These are phyloP conservation scores for Myocastor coypus DNA, from an alignment of 2,113 vertebrate species.

Conservation along the genomic window DNA sequence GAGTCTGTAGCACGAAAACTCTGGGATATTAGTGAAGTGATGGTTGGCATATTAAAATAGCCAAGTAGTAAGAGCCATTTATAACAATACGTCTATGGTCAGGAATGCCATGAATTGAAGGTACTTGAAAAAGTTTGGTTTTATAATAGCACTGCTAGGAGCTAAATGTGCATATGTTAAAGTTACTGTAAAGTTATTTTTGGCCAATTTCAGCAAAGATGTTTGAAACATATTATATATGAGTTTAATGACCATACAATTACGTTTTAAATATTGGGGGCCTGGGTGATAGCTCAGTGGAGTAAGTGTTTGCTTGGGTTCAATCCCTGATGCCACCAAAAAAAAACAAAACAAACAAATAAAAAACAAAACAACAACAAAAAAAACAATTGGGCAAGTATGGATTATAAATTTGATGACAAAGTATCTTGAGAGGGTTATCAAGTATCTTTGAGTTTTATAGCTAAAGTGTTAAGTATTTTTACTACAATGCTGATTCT, in stretches of 20 bases:
- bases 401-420: not conserved
- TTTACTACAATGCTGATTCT: not conserved
- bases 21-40: slow-evolving; percentile 95
- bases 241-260: not conserved
- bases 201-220: slow-evolving; percentile 19
- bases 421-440: slow-evolving; percentile 26
- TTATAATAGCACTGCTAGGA: not conserved
- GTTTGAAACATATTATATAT: not conserved
- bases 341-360: not conserved
- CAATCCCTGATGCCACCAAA: no score
- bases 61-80: not conserved
- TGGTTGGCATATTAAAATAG: slow-evolving; percentile 93
- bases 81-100: not conserved
- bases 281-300: no score
- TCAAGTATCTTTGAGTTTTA: slow-evolving; percentile 31
- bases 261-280: slow-evolving; percentile 21
- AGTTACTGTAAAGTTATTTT: not conserved
- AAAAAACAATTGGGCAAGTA: slow-evolving; percentile 36
- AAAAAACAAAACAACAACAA: not conserved
- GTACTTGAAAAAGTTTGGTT: slow-evolving; percentile 32
- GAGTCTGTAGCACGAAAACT: slow-evolving; percentile 91
- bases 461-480: slow-evolving; percentile 13
- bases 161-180: not conserved
- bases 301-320: no score
- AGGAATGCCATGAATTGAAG: not conserved